phyloP scores from a whole-genome alignment of 2,888 invertebrate species.

The Diarsia mendica region DNA sequence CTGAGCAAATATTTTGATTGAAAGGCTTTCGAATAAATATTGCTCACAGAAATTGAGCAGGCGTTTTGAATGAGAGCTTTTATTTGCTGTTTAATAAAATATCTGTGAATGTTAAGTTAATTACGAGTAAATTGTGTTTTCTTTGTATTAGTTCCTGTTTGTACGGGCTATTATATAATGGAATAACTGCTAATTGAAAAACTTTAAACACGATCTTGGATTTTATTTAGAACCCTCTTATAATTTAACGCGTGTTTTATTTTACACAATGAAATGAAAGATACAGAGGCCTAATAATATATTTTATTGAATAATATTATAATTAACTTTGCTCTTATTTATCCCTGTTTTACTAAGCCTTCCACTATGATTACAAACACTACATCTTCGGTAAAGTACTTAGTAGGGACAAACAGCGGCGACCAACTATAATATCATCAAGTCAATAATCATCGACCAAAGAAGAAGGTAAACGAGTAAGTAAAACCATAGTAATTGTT shows the following conservation, averaged over 20 bases:
- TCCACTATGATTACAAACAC: background rate
- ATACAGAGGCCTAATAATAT: too few species aligned
- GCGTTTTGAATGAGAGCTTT: conserved; percentile 23
- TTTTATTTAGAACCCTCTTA: background rate
- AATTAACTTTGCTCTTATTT: background rate
- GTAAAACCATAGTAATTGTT: background rate
- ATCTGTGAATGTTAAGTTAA: background rate
- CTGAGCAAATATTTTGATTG: conserved; percentile 43
- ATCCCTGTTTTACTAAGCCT: background rate
- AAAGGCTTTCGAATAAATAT: conserved; percentile 23
- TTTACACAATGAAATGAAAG: background rate
- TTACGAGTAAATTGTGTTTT: background rate
- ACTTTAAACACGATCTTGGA: background rate
- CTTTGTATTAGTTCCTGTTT: too few species aligned
- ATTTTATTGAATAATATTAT: too few species aligned
- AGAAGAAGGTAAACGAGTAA: background rate
- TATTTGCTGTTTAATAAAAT: background rate
- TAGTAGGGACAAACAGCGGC: background rate
- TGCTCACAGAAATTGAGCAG: conserved; percentile 44
- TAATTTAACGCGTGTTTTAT: background rate
- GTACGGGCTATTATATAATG: background rate
- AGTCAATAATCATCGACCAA: background rate
- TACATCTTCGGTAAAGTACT: background rate
- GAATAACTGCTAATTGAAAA: background rate
- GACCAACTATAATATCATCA: background rate